Evolutionary conservation across 2,113 vertebrate genomes (phyloP).

Genomic region (Lasiurus borealis): DNA sequence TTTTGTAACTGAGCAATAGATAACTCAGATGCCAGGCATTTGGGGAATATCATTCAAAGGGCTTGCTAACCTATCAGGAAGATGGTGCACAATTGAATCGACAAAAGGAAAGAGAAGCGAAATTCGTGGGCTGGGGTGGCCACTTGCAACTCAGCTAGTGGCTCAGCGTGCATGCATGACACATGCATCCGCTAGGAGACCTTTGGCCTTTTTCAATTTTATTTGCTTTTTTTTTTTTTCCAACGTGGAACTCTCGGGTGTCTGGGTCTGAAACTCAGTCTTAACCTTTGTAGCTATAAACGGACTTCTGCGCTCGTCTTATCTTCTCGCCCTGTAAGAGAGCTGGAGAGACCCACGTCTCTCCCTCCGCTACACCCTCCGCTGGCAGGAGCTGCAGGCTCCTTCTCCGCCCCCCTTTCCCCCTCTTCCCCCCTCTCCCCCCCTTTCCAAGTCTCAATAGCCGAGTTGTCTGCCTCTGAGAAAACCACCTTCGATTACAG

Average conservation of each 20-base stretch:
- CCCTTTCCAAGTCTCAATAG: background rate
- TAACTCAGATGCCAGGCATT: background rate
- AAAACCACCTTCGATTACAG: constrained; percentile 70
- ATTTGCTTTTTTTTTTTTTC: background rate
- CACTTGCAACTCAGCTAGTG: background rate
- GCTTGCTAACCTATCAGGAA: background rate
- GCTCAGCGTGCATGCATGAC: background rate
- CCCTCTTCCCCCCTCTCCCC: background rate
- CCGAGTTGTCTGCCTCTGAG: constrained; percentile 30
- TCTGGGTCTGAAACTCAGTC: constrained; percentile 24
- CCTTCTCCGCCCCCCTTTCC: background rate
- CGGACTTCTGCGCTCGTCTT: background rate
- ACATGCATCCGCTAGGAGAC: background rate
- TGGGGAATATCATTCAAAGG: background rate
- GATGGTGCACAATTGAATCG: background rate
- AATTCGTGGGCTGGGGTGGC: background rate
- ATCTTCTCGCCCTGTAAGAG: background rate
- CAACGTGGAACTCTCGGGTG: background rate
- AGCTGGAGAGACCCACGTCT: background rate
- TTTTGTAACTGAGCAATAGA: background rate
- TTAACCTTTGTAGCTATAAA: constrained; percentile 55
- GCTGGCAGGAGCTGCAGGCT: background rate
- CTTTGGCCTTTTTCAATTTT: constrained; percentile 61
- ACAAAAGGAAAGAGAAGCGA: too few relatives aligned
- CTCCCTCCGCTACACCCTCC: too few relatives aligned